These are phyloP conservation scores for Elysia chlorotica DNA, from an alignment of 1,140 invertebrate species.

Conservation along the genomic window DNA sequence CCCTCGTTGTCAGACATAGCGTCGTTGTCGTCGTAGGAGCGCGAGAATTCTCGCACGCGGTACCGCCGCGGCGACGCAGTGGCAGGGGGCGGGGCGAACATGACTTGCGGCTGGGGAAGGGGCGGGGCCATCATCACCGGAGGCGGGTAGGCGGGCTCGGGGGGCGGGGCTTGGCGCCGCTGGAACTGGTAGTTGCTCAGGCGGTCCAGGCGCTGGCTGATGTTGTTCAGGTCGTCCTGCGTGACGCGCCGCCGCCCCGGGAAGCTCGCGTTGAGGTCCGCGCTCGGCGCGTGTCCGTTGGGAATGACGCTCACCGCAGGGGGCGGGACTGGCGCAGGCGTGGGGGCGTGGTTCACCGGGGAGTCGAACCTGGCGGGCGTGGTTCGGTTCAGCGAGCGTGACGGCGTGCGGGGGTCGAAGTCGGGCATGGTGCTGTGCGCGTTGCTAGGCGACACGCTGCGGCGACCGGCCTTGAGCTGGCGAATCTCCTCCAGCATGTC, in stretches of 20 bases:
- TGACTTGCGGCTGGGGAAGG: conserved; percentile 24
- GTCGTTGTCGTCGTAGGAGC: conserved; percentile 44
- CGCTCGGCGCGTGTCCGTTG: conserved; percentile 32
- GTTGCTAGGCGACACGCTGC: conserved; percentile 22
- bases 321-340: not conserved
- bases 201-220: conserved; percentile 44
- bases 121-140: conserved; percentile 4
- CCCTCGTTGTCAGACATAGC: conserved; percentile 39
- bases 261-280: conserved; percentile 25
- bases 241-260: conserved; percentile 34
- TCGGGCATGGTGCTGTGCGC: conserved; percentile 23
- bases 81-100: conserved; percentile 18
- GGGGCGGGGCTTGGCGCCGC: conserved; percentile 25
- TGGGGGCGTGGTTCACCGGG: conserved; percentile 17
- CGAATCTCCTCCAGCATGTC: conserved; percentile 48
- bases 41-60: conserved; percentile 35
- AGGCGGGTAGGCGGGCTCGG: conserved; percentile 30
- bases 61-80: conserved; percentile 26
- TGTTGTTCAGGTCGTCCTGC: conserved; percentile 48
- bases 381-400: conserved; percentile 31
- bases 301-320: not conserved
- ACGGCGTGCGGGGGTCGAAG: conserved; percentile 27
- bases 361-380: conserved; percentile 28
- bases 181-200: conserved; percentile 45
- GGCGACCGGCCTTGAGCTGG: conserved; percentile 34